These are phyloP conservation scores for Lasius platythorax DNA, from an alignment of 2,888 invertebrate species.

Conservation along the genomic window DNA sequence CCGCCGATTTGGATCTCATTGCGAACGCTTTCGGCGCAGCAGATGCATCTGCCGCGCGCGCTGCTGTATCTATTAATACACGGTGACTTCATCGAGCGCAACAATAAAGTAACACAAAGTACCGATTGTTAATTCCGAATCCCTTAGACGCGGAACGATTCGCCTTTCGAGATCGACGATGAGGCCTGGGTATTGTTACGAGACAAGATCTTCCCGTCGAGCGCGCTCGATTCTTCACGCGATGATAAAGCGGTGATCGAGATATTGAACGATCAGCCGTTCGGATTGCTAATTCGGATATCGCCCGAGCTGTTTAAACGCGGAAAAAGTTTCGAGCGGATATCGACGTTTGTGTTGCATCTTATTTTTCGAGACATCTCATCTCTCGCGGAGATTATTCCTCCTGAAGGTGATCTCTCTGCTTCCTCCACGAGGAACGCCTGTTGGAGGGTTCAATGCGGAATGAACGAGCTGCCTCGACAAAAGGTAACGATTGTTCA, in stretches of 20 bases:
- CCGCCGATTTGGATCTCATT: constrained; percentile 32
- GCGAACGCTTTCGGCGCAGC: constrained; percentile 30
- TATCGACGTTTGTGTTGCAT: neutral
- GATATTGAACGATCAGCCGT: constrained; percentile 21
- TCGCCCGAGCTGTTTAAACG: neutral
- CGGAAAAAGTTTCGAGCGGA: neutral
- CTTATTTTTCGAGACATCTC: neutral
- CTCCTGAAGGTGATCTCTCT: constrained; percentile 7
- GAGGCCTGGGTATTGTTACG: constrained; percentile 41
- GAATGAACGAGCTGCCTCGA: constrained; percentile 35
- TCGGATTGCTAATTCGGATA: constrained; percentile 26
- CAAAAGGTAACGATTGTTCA: constrained; percentile 47
- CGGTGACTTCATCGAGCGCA: constrained; percentile 36
- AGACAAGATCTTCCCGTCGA: constrained; percentile 50
- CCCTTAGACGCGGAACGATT: constrained; percentile 25
- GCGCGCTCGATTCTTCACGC: constrained; percentile 5
- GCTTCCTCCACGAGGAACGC: neutral
- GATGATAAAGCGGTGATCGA: constrained; percentile 41
- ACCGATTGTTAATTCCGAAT: constrained; percentile 52
- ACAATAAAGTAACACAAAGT: constrained; percentile 48
- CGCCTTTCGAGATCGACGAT: constrained; percentile 47
- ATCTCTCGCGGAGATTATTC: neutral
- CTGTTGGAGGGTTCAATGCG: constrained; percentile 23
- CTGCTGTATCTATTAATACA: constrained; percentile 44
- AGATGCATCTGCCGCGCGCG: constrained; percentile 9